Evolutionary conservation across 1,140 invertebrate species (phyloP).

Genomic region (Diploscapter pachys): DNA sequence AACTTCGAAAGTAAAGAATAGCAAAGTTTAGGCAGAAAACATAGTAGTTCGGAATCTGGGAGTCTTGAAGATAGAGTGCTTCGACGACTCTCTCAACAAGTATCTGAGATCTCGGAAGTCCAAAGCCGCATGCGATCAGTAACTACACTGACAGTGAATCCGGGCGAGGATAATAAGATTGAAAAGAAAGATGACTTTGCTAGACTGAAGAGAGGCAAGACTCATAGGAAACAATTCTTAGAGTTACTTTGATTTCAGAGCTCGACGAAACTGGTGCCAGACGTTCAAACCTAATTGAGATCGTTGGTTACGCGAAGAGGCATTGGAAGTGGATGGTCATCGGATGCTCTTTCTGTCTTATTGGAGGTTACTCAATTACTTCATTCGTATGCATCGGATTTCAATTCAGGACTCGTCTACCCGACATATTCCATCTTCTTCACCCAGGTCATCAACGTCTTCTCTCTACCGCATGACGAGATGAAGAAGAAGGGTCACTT

Average conservation of each 20-base stretch:
- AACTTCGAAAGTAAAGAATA: conserved; percentile 6
- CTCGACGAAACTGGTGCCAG: conserved; percentile 19
- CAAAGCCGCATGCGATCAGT: not conserved
- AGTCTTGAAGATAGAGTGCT: conserved; percentile 6
- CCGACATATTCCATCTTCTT: conserved; percentile 45
- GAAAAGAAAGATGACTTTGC: conserved; percentile 7
- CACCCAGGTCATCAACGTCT: conserved; percentile 46
- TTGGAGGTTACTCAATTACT: conserved; percentile 4
- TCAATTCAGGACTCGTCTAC: conserved; percentile 22
- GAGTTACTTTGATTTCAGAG: conserved; percentile 7
- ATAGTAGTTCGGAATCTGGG: not conserved
- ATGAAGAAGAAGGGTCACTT: conserved; percentile 44
- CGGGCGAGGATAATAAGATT: conserved; percentile 4
- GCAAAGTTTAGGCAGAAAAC: not conserved
- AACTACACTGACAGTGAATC: conserved; percentile 11
- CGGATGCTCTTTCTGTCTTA: conserved; percentile 7
- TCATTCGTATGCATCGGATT: no score
- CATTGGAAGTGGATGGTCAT: conserved; percentile 8
- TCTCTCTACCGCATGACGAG: conserved; percentile 36
- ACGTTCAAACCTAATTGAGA: conserved; percentile 25
- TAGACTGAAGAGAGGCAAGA: conserved; percentile 16
- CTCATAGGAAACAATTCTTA: conserved; percentile 6
- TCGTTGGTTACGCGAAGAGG: conserved; percentile 8
- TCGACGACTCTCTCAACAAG: conserved; percentile 11
- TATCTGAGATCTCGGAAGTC: conserved; percentile 5